phyloP scores from a whole-genome alignment of 2,113 vertebrate species.

The Pantherophis guttatus region DNA sequence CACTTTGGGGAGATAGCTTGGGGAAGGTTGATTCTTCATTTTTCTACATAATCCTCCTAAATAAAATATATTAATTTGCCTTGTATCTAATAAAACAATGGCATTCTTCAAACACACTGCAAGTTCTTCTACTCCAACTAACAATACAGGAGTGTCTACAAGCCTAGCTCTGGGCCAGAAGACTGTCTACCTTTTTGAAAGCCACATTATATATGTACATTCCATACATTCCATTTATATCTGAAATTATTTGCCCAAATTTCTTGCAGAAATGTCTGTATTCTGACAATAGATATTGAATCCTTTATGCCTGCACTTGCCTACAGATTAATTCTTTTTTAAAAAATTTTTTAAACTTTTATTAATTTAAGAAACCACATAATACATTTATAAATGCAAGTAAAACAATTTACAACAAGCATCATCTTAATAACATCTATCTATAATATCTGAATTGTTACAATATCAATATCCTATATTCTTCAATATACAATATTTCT shows the following conservation, averaged over 20 bases:
- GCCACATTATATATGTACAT: neutral
- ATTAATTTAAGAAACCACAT: no score
- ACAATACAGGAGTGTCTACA: neutral
- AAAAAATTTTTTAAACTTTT: no score
- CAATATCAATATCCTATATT: no score
- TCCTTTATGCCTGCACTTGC: neutral
- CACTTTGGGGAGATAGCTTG: no score
- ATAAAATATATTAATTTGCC: neutral
- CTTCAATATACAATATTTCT: no score
- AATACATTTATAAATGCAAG: no score
- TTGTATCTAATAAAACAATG: neutral
- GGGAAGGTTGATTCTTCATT: neutral
- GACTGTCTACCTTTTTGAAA: neutral
- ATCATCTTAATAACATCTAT: no score
- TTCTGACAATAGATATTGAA: neutral
- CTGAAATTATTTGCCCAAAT: neutral
- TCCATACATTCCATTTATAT: neutral
- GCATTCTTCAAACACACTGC: neutral
- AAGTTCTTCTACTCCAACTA: neutral
- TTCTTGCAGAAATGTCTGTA: neutral
- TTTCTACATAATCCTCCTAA: neutral
- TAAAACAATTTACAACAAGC: no score
- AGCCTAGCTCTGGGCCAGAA: neutral
- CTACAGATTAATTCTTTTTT: no score
- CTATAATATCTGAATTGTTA: no score